Percentiles rank a stretch among this genome's conserved stretches.
Evolutionary conservation across 2,113 vertebrate genomes (phyloP).

Genomic region (Calidris pugnax): DNA sequence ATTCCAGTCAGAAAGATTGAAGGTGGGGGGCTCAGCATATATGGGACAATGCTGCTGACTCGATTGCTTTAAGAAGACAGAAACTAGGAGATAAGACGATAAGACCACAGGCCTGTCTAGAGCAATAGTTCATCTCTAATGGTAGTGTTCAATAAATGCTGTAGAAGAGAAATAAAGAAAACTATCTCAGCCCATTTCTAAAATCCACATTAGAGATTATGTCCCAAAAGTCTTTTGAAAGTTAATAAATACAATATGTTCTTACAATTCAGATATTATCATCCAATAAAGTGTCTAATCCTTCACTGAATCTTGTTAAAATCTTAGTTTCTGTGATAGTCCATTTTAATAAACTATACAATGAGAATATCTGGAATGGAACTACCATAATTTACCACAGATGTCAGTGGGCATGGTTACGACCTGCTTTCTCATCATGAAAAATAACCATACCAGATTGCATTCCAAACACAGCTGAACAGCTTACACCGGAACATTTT

Average conservation of each 20-base stretch:
- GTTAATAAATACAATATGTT: neutral
- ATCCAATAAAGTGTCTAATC: neutral
- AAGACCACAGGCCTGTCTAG: neutral
- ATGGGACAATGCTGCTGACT: neutral
- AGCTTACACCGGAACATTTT: neutral
- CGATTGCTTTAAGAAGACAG: neutral
- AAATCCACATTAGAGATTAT: neutral
- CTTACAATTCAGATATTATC: neutral
- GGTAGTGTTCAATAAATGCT: neutral
- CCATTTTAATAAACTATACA: neutral
- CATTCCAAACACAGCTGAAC: neutral
- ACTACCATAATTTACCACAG: neutral
- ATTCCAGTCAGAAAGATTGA: neutral
- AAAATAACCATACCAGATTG: neutral
- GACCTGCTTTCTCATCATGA: neutral
- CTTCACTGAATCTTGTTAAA: neutral
- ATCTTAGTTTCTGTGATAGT: neutral
- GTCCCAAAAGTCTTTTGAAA: neutral
- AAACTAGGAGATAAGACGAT: neutral
- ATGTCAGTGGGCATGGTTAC: neutral
- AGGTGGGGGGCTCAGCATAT: fast-evolving
- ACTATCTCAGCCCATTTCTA: neutral
- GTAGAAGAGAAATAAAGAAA: neutral
- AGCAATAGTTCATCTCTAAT: neutral
- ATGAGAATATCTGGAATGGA: neutral